A percentile compares a stretch with the other conserved stretches of the same genome.
phyloP scores from a whole-genome alignment of 2,888 invertebrate genomes.

The Spisula solida region DNA sequence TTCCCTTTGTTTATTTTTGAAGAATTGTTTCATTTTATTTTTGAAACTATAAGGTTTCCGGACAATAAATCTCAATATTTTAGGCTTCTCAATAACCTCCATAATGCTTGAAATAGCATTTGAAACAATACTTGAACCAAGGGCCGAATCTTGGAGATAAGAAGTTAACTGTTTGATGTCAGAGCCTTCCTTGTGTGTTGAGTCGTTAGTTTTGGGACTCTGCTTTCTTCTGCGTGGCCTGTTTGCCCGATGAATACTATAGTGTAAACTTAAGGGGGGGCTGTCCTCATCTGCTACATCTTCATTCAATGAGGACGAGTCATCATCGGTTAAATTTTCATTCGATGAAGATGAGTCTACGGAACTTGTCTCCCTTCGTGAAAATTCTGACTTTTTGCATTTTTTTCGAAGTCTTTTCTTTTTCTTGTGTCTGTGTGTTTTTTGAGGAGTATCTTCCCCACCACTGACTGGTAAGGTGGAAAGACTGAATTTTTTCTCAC shows the following conservation, averaged over 20 bases:
- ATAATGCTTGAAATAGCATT: not conserved
- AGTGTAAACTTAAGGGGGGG: not conserved
- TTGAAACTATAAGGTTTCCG: not conserved
- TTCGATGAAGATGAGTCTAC: not conserved
- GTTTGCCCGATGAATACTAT: not conserved
- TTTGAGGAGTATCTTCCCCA: not conserved
- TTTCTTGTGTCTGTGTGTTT: not conserved
- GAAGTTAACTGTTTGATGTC: not conserved
- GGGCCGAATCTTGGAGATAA: not conserved
- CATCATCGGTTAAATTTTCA: not conserved
- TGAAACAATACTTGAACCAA: not conserved
- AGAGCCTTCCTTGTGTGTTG: not conserved
- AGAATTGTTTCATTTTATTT: not conserved
- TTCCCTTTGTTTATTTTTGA: not conserved
- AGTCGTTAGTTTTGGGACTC: not conserved
- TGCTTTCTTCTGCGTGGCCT: not conserved
- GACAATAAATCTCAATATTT: not conserved
- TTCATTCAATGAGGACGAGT: not conserved
- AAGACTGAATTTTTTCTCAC: not conserved
- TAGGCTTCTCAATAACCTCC: not conserved
- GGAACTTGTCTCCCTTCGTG: not conserved
- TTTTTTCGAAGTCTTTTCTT: not conserved
- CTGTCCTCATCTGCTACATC: not conserved
- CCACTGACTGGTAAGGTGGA: not conserved
- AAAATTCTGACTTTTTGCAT: not conserved